phyloP scores from a whole-genome alignment of 2,888 invertebrate genomes.

The Anoncus sp. region DNA sequence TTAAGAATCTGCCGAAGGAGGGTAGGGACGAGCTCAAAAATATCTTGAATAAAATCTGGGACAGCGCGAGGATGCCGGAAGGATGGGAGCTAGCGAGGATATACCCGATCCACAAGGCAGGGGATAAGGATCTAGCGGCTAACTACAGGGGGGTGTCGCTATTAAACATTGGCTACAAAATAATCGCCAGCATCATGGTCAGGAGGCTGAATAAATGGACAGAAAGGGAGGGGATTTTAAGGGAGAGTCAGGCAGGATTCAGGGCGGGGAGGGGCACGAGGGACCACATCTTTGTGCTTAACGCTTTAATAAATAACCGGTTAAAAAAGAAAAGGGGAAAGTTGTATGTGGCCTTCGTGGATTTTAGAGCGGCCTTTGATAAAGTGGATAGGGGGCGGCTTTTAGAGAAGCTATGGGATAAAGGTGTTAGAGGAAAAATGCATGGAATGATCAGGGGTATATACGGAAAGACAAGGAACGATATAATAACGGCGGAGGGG shows the following conservation, averaged over 20 bases:
- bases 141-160: neutral
- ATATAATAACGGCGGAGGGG: constrained; percentile 4
- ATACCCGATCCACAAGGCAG: neutral
- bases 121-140: neutral
- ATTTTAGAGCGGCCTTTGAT: constrained; percentile 56
- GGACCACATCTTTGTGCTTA: constrained; percentile 44
- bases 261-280: constrained; percentile 25
- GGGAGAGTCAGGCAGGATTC: constrained; percentile 41
- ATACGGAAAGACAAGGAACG: constrained; percentile 28
- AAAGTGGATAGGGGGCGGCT: constrained; percentile 33
- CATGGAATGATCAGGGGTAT: constrained; percentile 11
- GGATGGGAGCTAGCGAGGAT: neutral
- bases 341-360: constrained; percentile 5
- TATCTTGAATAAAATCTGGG: neutral
- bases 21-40: neutral
- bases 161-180: constrained; percentile 3
- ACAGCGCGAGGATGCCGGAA: neutral
- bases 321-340: constrained; percentile 28
- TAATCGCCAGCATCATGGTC: neutral
- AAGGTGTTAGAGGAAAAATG: neutral
- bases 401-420: constrained; percentile 24
- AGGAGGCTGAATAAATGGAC: neutral
- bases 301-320: constrained; percentile 11
- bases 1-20: neutral
- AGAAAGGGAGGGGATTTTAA: constrained; percentile 8